Conservation (phyloP, 2,797 vertebrate species). For the Pelodytes ibericus region DNA sequence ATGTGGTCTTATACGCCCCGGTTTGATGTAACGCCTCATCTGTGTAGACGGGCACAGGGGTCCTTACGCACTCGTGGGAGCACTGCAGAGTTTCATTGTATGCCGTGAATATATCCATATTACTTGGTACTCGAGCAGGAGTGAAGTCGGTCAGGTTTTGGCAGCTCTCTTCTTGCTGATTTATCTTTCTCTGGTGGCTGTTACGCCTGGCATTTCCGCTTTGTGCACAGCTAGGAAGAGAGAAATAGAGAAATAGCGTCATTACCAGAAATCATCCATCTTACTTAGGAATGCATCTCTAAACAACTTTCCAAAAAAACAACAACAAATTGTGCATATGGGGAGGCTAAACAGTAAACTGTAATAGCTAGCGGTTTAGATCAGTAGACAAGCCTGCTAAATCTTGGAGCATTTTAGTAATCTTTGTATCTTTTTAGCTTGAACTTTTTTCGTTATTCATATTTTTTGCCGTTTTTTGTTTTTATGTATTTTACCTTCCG, state of each 20-base stretch:
- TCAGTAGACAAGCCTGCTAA: no score
- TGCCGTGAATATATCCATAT: constrained; percentile 97
- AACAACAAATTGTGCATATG: no score
- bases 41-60: constrained; percentile 85
- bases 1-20: constrained; percentile 89
- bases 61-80: constrained; percentile 94
- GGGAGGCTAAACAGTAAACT: no score
- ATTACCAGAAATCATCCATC: no score
- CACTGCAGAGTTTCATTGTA: constrained; percentile 97
- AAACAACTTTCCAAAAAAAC: no score
- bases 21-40: constrained; percentile 92
- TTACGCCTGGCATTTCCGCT: constrained; percentile 89
- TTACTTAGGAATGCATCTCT: no score
- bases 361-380: no score
- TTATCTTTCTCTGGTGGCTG: constrained; percentile 95
- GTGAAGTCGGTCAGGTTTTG: constrained; percentile 98
- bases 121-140: constrained; percentile 90
- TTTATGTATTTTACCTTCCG: no score
- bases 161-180: constrained; percentile 98
- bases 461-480: no score
- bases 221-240: constrained; percentile 85
- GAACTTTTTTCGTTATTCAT: no score
- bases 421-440: no score
- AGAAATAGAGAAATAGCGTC: background rate
- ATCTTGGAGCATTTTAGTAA: no score